Evolutionary conservation across 2,113 vertebrate genomes (phyloP).

Genomic region (Mohoua ochrocephala): DNA sequence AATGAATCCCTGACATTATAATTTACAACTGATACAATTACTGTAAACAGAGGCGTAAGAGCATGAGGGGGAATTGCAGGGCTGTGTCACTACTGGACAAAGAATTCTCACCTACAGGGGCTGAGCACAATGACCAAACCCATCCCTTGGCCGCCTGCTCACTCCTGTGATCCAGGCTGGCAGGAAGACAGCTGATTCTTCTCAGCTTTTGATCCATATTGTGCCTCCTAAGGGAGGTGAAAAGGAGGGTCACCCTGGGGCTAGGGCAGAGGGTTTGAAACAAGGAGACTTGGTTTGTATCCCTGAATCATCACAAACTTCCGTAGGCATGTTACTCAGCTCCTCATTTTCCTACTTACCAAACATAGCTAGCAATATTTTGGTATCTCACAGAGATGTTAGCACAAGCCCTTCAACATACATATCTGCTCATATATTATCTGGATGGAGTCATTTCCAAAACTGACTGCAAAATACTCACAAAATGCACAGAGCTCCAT

Average conservation of each 20-base stretch:
- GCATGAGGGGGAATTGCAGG: neutral
- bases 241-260: neutral
- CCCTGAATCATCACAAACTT: slow-evolving; percentile 25
- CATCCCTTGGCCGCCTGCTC: neutral
- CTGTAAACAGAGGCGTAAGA: neutral
- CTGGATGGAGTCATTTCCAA: neutral
- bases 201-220: neutral
- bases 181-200: neutral
- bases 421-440: slow-evolving; percentile 36
- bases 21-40: neutral
- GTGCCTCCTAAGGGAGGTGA: neutral
- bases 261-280: neutral
- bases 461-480: neutral
- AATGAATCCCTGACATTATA: neutral
- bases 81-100: neutral
- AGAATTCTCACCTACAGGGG: neutral
- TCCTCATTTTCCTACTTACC: slow-evolving; percentile 27
- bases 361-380: slow-evolving; percentile 40
- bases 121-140: neutral
- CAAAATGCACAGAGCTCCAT: neutral
- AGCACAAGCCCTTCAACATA: slow-evolving; percentile 23
- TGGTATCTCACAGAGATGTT: slow-evolving; percentile 21
- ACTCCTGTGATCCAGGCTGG: neutral
- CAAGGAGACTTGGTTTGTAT: neutral
- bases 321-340: neutral